Evolutionary conservation across 1,140 invertebrate species (phyloP), one percentile per base, ranked within the genome.

Genomic region (Heliconius himera): DNA sequence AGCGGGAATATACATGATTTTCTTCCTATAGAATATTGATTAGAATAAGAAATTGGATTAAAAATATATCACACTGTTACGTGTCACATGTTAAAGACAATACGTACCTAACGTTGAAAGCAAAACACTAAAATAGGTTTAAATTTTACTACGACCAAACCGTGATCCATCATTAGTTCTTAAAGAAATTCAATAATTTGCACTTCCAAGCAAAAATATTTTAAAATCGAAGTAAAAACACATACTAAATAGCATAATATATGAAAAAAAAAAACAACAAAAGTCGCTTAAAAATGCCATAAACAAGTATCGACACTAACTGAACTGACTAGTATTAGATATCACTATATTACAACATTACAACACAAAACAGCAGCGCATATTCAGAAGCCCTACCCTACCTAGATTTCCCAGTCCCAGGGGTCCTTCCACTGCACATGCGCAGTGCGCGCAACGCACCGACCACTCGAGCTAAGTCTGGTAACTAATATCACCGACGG

Each of bases 321-420:
- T 9, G n/a, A 56, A n/a, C 16, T 20, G 5, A 22, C 41, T 46
- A 46, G 13, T 46, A 41, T 13, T 46, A 46, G 41, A 9, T 8
- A 60, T 60, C 20, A 60, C 20, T 60, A 46, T 16, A 46, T 46
- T 46, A 46, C 13, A 46, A 46, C 3, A 60, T 60, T 26, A 60
- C 56, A 60, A 60, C 56, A 54, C n/a, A 26, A 60, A 22, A 60
- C n/a, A 66, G 29, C 60, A 26, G 13, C 26, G 60, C 26, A 66
- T 66, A 29, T 66, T 29, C 22, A 66, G 26, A 16, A 66, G 60
- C 60, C 60, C 22, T 66, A 66, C 60, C 60, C 60, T 66, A 66
- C 22, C 60, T 66, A 29, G 60, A 66, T 26, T 66, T 66, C 22
- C 60, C 60, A 66, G 26, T 29, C 26, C 60, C 60, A 6, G 60